A percentile compares a stretch with the other conserved stretches of the same genome.
phyloP scores from a whole-genome alignment of 2,797 vertebrate species.

The Naso thynnoides region DNA sequence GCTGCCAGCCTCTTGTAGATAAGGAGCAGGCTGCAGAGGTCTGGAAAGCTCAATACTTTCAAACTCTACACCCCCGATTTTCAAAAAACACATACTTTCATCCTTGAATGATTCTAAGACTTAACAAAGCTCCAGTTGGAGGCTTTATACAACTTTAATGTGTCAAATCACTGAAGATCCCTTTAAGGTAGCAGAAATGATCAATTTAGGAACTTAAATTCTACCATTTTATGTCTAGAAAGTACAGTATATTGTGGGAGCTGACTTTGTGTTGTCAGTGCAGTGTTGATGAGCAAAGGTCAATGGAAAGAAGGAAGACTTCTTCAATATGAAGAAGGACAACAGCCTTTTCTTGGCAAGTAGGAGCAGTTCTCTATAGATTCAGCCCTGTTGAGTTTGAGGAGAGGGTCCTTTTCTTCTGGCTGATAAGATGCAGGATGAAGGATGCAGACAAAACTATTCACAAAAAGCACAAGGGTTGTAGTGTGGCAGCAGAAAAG shows the following conservation, averaged over 20 bases:
- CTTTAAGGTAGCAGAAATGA: slow-evolving; percentile 5
- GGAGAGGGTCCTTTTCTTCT: slow-evolving; percentile 51
- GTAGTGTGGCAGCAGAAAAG: slow-evolving; percentile 63
- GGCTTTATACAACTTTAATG: neutral
- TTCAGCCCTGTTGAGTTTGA: neutral
- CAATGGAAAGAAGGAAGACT: slow-evolving; percentile 44
- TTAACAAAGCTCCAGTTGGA: neutral
- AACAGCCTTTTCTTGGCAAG: slow-evolving; percentile 55
- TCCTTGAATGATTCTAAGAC: neutral
- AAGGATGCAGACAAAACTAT: slow-evolving; percentile 52
- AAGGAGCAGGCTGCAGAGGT: neutral
- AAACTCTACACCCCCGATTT: too few relatives aligned
- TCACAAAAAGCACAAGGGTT: slow-evolving; percentile 62
- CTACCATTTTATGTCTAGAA: slow-evolving; percentile 11
- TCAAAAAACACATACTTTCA: too few relatives aligned
- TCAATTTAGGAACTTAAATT: slow-evolving; percentile 5
- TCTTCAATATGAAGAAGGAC: slow-evolving; percentile 44
- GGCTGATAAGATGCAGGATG: slow-evolving; percentile 52
- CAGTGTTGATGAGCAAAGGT: slow-evolving; percentile 57
- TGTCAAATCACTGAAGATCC: neutral
- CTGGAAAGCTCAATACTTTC: neutral
- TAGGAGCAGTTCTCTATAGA: slow-evolving; percentile 34
- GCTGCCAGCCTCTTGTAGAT: too few relatives aligned
- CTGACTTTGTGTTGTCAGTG: slow-evolving; percentile 51
- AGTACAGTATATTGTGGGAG: slow-evolving; percentile 34